phyloP scores from a whole-genome alignment of 2,888 invertebrate species.

The Phortica magna region DNA sequence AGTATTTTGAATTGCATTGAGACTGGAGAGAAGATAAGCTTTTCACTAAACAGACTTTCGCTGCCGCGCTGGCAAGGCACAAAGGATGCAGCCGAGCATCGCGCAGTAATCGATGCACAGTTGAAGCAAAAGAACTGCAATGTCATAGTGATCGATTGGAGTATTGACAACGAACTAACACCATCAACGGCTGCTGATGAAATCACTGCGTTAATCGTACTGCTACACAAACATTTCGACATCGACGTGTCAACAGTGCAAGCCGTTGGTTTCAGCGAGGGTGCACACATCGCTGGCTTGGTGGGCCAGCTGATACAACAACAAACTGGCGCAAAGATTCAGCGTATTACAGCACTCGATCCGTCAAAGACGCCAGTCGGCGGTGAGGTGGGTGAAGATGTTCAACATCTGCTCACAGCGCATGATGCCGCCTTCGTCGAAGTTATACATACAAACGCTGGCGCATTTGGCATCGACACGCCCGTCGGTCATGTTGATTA shows the following conservation, averaged over 20 bases:
- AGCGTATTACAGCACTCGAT: slow-evolving; percentile 64
- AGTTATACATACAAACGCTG: slow-evolving; percentile 64
- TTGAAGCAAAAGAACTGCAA: slow-evolving; percentile 55
- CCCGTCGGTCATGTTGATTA: slow-evolving; percentile 58
- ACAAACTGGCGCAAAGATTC: slow-evolving; percentile 39
- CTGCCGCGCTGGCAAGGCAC: slow-evolving; percentile 52
- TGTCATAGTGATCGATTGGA: slow-evolving; percentile 58
- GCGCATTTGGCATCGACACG: slow-evolving; percentile 43
- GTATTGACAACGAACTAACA: slow-evolving; percentile 20
- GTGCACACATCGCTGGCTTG: slow-evolving; percentile 60
- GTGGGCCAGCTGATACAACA: slow-evolving; percentile 50
- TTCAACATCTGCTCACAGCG: slow-evolving; percentile 45
- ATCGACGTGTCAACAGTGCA: slow-evolving; percentile 51
- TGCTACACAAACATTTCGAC: slow-evolving; percentile 52
- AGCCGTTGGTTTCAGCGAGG: slow-evolving; percentile 61
- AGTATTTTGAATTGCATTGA: slow-evolving; percentile 44
- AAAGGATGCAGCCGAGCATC: slow-evolving; percentile 44
- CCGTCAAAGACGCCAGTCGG: slow-evolving; percentile 38
- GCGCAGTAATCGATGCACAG: slow-evolving; percentile 44
- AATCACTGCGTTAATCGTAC: slow-evolving; percentile 47
- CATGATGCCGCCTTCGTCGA: slow-evolving; percentile 59
- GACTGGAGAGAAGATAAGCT: not conserved
- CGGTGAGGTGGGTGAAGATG: not conserved
- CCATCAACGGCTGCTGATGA: slow-evolving; percentile 40
- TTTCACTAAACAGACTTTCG: slow-evolving; percentile 47